Percentiles rank a stretch among this genome's conserved stretches.
Evolutionary conservation across 2,113 vertebrate genomes (phyloP).

Genomic region (Gymnogyps californianus): DNA sequence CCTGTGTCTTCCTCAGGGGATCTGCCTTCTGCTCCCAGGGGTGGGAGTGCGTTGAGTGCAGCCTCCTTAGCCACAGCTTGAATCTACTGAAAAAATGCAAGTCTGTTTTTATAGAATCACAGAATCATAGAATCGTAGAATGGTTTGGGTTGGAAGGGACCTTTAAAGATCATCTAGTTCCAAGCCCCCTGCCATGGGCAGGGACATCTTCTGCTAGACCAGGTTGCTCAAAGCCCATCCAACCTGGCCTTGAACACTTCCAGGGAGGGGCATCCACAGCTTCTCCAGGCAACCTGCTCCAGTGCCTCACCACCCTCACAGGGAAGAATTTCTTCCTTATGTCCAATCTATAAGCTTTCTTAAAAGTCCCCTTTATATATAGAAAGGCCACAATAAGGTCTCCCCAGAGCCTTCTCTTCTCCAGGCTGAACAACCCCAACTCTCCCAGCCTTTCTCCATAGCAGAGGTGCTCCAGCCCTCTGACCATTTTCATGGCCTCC

Average conservation of each 20-base stretch:
- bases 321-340: background rate
- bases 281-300: background rate
- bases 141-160: background rate
- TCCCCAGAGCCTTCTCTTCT: background rate
- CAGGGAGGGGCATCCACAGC: background rate
- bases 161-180: background rate
- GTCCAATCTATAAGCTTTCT: background rate
- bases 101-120: background rate
- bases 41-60: background rate
- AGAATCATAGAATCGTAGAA: background rate
- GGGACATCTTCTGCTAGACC: accelerated
- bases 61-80: background rate
- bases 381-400: no score
- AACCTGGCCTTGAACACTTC: background rate
- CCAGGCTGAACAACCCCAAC: background rate
- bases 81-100: background rate
- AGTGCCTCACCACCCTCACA: background rate
- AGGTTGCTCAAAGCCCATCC: background rate
- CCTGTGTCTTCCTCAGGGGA: background rate
- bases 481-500: accelerated
- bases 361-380: no score
- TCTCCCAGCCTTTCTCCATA: accelerated
- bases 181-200: no score
- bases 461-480: background rate
- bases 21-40: background rate